These are phyloP conservation scores for Aporophyla nigra DNA, from an alignment of 2,888 invertebrate species.

Conservation along the genomic window DNA sequence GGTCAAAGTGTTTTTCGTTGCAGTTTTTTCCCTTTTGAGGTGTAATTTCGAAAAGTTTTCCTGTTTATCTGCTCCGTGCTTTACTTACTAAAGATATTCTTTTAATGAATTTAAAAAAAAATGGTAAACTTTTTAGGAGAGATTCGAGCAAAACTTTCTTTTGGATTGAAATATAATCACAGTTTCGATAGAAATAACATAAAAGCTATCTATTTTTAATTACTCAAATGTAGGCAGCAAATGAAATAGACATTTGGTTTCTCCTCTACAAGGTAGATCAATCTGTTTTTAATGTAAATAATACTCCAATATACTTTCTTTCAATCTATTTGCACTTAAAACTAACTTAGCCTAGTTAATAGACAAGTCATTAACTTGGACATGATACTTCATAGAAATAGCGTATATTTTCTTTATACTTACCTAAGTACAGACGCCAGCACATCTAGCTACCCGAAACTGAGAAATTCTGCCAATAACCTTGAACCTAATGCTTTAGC, in stretches of 20 bases:
- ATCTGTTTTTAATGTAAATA: slow-evolving; percentile 40
- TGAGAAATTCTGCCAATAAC: too few species aligned
- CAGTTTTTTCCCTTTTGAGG: not conserved
- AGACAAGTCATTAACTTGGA: slow-evolving; percentile 29
- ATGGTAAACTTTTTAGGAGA: too few species aligned
- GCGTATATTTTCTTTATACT: not conserved
- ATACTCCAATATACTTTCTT: slow-evolving; percentile 39
- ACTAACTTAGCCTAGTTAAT: slow-evolving; percentile 43
- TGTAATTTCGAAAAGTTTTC: not conserved
- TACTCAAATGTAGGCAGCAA: slow-evolving; percentile 4
- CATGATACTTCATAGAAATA: slow-evolving; percentile 12
- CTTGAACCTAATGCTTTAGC: too few species aligned
- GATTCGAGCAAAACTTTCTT: slow-evolving; percentile 17
- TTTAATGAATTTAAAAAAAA: not conserved
- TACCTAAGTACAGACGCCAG: too few species aligned
- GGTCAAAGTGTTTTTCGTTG: not conserved
- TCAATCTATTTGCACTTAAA: slow-evolving; percentile 45
- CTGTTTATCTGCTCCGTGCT: not conserved
- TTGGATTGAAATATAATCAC: slow-evolving; percentile 8
- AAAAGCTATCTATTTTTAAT: slow-evolving; percentile 38
- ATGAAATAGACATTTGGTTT: slow-evolving; percentile 22
- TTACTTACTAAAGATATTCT: not conserved
- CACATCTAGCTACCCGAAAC: too few species aligned
- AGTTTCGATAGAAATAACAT: slow-evolving; percentile 7
- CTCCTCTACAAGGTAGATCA: slow-evolving; percentile 16